These are phyloP conservation scores for Rousettus madagascariensis DNA, from an alignment of 2,797 vertebrate genomes.

Conservation along the genomic window DNA sequence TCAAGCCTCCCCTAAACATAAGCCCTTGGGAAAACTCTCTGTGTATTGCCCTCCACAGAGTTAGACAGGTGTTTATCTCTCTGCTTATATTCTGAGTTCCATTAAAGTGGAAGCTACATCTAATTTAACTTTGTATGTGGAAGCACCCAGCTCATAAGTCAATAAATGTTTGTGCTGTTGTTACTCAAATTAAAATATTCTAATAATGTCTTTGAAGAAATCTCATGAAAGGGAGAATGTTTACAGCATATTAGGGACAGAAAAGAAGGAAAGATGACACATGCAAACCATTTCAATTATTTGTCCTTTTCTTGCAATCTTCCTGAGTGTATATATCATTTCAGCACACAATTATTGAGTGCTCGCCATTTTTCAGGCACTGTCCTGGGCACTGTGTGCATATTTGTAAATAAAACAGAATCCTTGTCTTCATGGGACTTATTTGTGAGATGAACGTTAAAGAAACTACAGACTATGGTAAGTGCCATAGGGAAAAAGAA, in stretches of 20 bases:
- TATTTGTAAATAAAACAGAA: not conserved
- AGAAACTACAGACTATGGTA: not conserved
- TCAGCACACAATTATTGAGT: not conserved
- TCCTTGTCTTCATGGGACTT: not conserved
- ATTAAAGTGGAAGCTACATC: not conserved
- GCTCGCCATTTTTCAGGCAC: not conserved
- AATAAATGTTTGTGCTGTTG: not conserved
- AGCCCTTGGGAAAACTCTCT: not conserved
- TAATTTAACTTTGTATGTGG: not conserved
- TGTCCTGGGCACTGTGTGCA: not conserved
- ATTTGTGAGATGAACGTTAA: not conserved
- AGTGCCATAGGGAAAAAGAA: not conserved
- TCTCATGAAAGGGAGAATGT: not conserved
- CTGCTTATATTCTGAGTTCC: not conserved
- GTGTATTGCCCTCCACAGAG: not conserved
- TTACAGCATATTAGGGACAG: not conserved
- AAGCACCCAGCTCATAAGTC: not conserved
- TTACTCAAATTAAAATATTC: conserved; percentile 23
- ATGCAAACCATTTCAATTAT: not conserved
- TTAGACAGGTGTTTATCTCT: not conserved
- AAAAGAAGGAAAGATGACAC: not conserved
- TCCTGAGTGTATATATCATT: not conserved
- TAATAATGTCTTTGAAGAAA: not conserved
- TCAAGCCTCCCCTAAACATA: not conserved
- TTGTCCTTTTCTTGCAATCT: not conserved